phyloP scores from a whole-genome alignment of 1,140 invertebrate species.

The Trigoniulus corallinus region DNA sequence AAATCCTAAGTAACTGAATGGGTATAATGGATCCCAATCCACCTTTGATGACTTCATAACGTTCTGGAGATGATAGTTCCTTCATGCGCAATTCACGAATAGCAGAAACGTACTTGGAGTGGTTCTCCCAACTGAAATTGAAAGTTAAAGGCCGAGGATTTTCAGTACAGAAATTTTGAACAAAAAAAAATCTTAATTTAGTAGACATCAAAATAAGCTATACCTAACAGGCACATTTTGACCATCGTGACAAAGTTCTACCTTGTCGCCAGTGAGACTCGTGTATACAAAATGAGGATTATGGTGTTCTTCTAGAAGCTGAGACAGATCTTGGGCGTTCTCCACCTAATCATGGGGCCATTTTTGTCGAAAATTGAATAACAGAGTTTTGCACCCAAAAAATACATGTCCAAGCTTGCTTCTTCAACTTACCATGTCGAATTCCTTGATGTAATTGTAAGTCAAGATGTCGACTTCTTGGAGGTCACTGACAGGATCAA shows the following conservation, averaged over 20 bases:
- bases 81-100: conserved; percentile 20
- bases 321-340: conserved; percentile 20
- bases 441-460: conserved; percentile 26
- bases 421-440: conserved; percentile 22
- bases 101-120: conserved; percentile 22
- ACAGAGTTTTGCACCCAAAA: not conserved
- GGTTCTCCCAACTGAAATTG: conserved; percentile 24
- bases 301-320: conserved; percentile 21
- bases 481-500: conserved; percentile 23
- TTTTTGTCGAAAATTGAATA: not conserved
- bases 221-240: conserved; percentile 15
- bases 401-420: not conserved
- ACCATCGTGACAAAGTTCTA: conserved; percentile 22
- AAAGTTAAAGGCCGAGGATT: not conserved
- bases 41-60: conserved; percentile 19
- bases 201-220: not conserved
- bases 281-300: conserved; percentile 22
- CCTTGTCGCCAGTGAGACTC: conserved; percentile 20
- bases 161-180: not conserved
- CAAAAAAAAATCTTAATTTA: not conserved
- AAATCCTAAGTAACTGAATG: conserved; percentile 20
- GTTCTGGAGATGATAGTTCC: conserved; percentile 19
- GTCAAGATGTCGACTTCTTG: conserved; percentile 25
- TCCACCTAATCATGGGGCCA: conserved; percentile 18
- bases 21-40: conserved; percentile 26